Evolutionary conservation across 2,113 vertebrate species (phyloP).

Genomic region (Saccopteryx leptura): DNA sequence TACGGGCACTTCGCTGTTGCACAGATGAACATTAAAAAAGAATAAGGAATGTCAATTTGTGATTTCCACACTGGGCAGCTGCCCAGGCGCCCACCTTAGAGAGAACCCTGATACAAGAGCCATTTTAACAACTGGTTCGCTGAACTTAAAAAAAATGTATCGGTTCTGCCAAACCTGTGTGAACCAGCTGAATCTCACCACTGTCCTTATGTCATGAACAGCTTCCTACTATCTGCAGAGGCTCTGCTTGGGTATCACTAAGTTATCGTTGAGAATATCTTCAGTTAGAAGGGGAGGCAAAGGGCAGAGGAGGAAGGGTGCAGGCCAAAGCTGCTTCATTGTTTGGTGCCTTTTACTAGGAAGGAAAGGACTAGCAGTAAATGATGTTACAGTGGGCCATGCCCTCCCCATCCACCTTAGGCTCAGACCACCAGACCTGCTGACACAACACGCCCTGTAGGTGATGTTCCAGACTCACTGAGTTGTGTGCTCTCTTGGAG

Average conservation of each 20-base stretch:
- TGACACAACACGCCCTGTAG: too few relatives aligned
- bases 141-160: too few relatives aligned
- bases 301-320: not conserved
- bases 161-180: too few relatives aligned
- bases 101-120: too few relatives aligned
- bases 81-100: too few relatives aligned
- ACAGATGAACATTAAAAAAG: too few relatives aligned
- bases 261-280: not conserved
- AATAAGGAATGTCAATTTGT: too few relatives aligned
- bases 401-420: not conserved
- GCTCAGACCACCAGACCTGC: not conserved
- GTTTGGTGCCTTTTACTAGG: not conserved
- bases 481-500: not conserved
- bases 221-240: not conserved
- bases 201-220: not conserved
- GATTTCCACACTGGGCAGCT: too few relatives aligned
- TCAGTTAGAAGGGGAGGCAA: not conserved
- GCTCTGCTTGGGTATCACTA: not conserved
- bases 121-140: too few relatives aligned
- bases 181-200: too few relatives aligned
- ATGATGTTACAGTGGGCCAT: not conserved
- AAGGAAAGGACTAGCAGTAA: not conserved
- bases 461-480: not conserved
- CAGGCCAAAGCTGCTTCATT: not conserved
- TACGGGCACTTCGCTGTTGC: too few relatives aligned